phyloP scores from a whole-genome alignment of 1,140 invertebrate genomes.

The Leptinotarsa texana region DNA sequence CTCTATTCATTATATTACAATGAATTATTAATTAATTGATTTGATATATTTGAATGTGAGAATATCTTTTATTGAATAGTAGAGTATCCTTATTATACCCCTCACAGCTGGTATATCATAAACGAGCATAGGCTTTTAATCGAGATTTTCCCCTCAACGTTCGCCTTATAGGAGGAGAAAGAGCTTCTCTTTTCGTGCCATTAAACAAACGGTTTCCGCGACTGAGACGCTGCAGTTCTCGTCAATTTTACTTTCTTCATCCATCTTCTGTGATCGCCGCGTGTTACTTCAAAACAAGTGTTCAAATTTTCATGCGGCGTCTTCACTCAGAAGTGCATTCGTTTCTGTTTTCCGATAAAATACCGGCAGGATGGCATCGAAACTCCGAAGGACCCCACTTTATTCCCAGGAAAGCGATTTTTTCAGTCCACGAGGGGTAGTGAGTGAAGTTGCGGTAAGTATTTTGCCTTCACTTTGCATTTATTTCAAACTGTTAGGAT shows the following conservation, averaged over 20 bases:
- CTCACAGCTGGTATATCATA: too few species aligned
- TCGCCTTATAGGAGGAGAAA: background rate
- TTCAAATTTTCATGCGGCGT: background rate
- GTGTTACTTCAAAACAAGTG: background rate
- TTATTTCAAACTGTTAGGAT: too few species aligned
- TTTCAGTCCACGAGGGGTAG: slow-evolving; percentile 22
- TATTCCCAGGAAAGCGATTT: slow-evolving; percentile 49
- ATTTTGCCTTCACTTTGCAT: background rate
- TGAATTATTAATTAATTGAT: too few species aligned
- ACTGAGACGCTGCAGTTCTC: background rate
- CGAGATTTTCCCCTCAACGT: too few species aligned
- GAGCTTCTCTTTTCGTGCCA: background rate
- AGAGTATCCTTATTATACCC: too few species aligned
- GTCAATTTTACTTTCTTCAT: slow-evolving; percentile 3
- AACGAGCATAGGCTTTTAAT: too few species aligned
- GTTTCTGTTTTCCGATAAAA: background rate
- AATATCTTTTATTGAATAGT: too few species aligned
- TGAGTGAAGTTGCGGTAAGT: slow-evolving; percentile 3
- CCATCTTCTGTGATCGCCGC: background rate
- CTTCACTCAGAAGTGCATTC: background rate
- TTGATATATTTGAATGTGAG: too few species aligned
- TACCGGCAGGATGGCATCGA: slow-evolving; percentile 53
- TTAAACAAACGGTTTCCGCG: background rate
- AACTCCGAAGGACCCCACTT: slow-evolving; percentile 54
- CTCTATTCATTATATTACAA: too few species aligned